Conservation (phyloP, 2,113 vertebrate genomes). For the Bubo blakistoni region DNA sequence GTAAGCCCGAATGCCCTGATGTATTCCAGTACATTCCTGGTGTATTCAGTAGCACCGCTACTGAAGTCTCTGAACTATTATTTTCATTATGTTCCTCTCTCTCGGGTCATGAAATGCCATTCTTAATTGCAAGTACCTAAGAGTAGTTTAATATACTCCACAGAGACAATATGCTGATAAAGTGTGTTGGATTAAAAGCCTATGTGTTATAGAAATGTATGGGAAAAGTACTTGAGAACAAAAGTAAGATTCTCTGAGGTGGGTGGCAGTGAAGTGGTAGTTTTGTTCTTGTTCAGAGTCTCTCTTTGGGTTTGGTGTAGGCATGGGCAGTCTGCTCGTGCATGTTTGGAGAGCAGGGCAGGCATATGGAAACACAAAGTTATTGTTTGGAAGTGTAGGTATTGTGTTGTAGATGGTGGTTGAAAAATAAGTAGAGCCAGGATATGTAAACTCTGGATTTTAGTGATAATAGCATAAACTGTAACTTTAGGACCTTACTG, state of each 20-base stretch:
- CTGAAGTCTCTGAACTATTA: background rate
- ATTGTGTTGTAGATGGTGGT: background rate
- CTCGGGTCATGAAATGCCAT: background rate
- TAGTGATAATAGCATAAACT: background rate
- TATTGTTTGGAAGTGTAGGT: background rate
- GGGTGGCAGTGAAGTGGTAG: background rate
- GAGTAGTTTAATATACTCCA: background rate
- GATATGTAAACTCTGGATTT: background rate
- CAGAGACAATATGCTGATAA: background rate
- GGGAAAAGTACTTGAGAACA: background rate
- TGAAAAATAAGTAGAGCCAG: background rate
- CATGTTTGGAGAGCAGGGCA: background rate
- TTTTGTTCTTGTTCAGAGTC: background rate
- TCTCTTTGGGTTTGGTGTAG: background rate
- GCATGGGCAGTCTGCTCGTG: background rate
- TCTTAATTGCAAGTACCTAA: background rate
- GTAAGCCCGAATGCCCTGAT: background rate
- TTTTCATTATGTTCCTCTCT: background rate
- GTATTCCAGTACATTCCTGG: background rate
- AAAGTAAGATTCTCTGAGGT: background rate
- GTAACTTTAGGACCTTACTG: background rate
- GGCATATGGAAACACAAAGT: background rate
- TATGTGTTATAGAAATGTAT: background rate
- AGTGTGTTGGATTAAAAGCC: background rate
- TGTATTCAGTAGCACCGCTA: background rate